Percentiles rank a stretch among this genome's conserved stretches.
phyloP scores from a whole-genome alignment of 2,113 vertebrate species.

The Mustelus asterias region DNA sequence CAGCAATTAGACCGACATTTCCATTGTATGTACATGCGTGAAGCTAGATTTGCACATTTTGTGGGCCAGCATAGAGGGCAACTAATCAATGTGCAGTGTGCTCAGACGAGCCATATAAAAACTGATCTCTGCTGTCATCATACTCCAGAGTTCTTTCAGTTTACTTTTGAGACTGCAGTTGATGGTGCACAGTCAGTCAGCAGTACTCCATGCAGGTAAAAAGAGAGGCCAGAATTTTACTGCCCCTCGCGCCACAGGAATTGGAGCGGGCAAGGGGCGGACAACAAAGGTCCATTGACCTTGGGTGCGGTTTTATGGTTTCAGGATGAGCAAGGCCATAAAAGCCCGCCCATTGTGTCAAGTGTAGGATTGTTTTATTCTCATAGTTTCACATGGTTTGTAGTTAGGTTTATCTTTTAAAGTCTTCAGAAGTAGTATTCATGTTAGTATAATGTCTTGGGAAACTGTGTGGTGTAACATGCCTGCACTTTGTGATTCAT shows the following conservation, averaged over 20 bases:
- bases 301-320: too few relatives aligned
- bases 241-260: too few relatives aligned
- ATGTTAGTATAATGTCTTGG: background rate
- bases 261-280: too few relatives aligned
- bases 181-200: background rate
- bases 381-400: background rate
- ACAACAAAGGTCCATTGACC: too few relatives aligned
- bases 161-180: background rate
- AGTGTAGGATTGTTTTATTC: background rate
- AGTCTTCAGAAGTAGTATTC: background rate
- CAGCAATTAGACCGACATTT: background rate
- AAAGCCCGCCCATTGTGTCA: background rate
- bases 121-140: background rate
- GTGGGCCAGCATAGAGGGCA: background rate
- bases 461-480: background rate
- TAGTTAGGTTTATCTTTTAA: background rate
- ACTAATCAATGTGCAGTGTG: background rate
- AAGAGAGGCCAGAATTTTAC: background rate
- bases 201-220: background rate
- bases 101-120: background rate
- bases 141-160: background rate
- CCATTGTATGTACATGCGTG: background rate
- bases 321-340: too few relatives aligned
- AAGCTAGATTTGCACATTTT: background rate
- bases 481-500: background rate